phyloP scores from a whole-genome alignment of 1,140 invertebrate genomes.

The Polypedilum vanderplanki region DNA sequence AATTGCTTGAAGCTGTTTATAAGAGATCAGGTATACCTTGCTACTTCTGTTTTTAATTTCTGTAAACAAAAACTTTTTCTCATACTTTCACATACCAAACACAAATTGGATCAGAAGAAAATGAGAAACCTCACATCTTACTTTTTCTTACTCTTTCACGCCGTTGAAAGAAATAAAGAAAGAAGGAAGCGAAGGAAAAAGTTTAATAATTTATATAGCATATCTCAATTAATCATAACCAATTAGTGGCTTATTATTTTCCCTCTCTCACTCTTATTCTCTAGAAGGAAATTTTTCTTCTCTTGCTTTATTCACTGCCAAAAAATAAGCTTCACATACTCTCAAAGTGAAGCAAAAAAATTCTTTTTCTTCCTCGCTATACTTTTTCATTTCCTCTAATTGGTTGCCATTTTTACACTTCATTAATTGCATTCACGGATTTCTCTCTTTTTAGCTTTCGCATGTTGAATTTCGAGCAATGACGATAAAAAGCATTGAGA shows the following conservation, averaged over 20 bases:
- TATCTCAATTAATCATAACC: constrained; percentile 13
- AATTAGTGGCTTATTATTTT: neutral
- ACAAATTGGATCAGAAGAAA: no score
- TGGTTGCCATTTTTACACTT: constrained; percentile 12
- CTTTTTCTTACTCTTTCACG: no score
- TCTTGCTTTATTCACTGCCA: neutral
- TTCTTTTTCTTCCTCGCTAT: neutral
- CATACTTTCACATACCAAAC: no score
- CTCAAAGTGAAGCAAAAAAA: neutral
- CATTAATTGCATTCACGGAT: constrained; percentile 17
- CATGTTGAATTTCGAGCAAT: neutral
- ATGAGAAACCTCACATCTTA: no score
- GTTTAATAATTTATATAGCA: constrained; percentile 9
- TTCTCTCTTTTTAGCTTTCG: neutral
- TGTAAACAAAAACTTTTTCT: no score
- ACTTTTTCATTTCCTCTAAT: constrained; percentile 5
- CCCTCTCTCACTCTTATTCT: neutral
- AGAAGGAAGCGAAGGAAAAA: no score
- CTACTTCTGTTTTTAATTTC: no score
- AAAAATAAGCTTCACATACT: neutral
- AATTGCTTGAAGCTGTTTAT: no score
- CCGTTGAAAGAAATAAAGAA: no score
- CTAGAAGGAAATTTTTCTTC: neutral
- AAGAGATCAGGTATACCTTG: no score
- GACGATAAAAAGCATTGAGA: neutral